A percentile compares a stretch with the other conserved stretches of the same genome.
Evolutionary conservation across 2,113 vertebrate genomes (phyloP).

Genomic region (Steatornis caripensis): DNA sequence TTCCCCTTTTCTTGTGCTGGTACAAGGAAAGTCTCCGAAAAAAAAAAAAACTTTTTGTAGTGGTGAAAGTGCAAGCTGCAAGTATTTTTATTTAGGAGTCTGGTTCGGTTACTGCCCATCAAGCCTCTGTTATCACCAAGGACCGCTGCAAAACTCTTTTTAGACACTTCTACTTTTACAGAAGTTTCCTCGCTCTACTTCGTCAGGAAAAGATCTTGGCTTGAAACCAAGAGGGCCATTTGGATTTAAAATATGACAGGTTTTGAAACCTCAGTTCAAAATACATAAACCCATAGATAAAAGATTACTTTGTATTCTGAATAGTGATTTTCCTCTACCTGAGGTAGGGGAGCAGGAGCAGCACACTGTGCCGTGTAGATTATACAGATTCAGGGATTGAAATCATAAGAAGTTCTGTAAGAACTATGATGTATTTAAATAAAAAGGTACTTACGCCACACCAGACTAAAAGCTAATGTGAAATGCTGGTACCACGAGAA

Average conservation of each 20-base stretch:
- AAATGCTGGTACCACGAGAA: slow-evolving; percentile 22
- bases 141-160: not conserved
- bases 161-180: slow-evolving; percentile 4
- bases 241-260: slow-evolving; percentile 20
- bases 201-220: slow-evolving; percentile 35
- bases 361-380: not conserved
- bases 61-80: not conserved
- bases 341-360: not conserved
- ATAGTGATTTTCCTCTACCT: not conserved
- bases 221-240: slow-evolving; percentile 18
- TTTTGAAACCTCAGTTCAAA: slow-evolving; percentile 7
- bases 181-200: not conserved
- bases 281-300: not conserved
- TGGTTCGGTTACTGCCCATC: not conserved
- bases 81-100: not conserved
- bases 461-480: not conserved
- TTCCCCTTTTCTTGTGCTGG: not conserved
- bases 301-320: not conserved
- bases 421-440: not conserved
- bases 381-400: not conserved
- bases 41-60: not conserved
- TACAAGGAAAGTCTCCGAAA: not conserved
- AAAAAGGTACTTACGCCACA: not conserved
- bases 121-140: not conserved
- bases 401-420: not conserved